A percentile compares a stretch with the other conserved stretches of the same genome.
These are phyloP conservation scores for Torymus aiolomorphi DNA, from an alignment of 2,888 invertebrate species.

Conservation along the genomic window DNA sequence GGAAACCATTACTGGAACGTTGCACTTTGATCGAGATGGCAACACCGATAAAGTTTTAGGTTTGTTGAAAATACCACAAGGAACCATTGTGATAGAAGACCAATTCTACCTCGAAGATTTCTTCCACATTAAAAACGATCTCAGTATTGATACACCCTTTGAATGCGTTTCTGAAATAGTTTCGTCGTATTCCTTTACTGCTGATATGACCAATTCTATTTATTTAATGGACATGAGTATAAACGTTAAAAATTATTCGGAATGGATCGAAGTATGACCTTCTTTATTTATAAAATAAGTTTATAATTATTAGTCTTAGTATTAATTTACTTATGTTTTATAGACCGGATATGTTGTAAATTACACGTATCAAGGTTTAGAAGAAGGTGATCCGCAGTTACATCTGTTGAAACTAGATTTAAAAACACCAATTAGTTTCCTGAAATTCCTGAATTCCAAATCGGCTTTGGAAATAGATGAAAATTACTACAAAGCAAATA, in stretches of 20 bases:
- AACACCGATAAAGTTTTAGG: slow-evolving; percentile 67
- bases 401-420: slow-evolving; percentile 77
- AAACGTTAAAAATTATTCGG: slow-evolving; percentile 73
- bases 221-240: slow-evolving; percentile 77
- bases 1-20: slow-evolving; percentile 63
- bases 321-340: slow-evolving; percentile 59
- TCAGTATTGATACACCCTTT: slow-evolving; percentile 79
- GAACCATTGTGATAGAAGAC: slow-evolving; percentile 78
- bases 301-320: background rate
- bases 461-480: slow-evolving; percentile 77
- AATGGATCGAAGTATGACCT: slow-evolving; percentile 77
- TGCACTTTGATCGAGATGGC: slow-evolving; percentile 72
- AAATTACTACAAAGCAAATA: slow-evolving; percentile 77
- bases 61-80: slow-evolving; percentile 77
- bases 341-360: slow-evolving; percentile 77
- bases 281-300: background rate
- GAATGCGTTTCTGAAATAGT: slow-evolving; percentile 75
- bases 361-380: slow-evolving; percentile 76
- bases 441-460: slow-evolving; percentile 76
- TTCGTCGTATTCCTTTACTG: slow-evolving; percentile 77
- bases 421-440: slow-evolving; percentile 78
- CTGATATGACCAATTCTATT: slow-evolving; percentile 73
- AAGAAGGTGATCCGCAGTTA: slow-evolving; percentile 72
- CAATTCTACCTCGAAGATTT: slow-evolving; percentile 77
- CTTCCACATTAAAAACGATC: slow-evolving; percentile 78